Evolutionary conservation across 2,888 invertebrate genomes (phyloP).

Genomic region (Serrognathus titanus): DNA sequence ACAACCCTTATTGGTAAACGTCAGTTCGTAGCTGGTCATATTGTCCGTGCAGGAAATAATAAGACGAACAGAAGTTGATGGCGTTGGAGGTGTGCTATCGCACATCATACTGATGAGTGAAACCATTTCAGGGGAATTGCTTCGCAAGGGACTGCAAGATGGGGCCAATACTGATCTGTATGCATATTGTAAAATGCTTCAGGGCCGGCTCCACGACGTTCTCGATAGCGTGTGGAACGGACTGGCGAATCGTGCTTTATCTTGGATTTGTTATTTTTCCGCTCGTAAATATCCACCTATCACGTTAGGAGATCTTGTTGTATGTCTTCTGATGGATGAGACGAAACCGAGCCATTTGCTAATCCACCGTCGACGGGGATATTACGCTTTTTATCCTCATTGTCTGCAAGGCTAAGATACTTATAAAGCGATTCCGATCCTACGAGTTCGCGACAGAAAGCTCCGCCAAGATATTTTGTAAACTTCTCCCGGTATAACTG

Average conservation of each 20-base stretch:
- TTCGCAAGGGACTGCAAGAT: not conserved
- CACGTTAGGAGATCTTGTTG: conserved; percentile 18
- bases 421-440: conserved; percentile 24
- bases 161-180: conserved; percentile 3
- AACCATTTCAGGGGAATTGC: not conserved
- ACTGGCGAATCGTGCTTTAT: conserved; percentile 24
- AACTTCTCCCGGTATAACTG: conserved; percentile 26
- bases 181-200: not conserved
- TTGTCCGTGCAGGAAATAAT: conserved; percentile 40
- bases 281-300: conserved; percentile 24
- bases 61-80: conserved; percentile 20
- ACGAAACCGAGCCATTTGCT: conserved; percentile 19
- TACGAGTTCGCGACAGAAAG: not conserved
- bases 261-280: conserved; percentile 26
- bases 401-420: conserved; percentile 18
- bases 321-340: conserved; percentile 20
- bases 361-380: conserved; percentile 18
- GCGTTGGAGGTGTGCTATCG: conserved; percentile 6
- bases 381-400: conserved; percentile 16
- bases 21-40: conserved; percentile 19
- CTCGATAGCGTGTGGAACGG: conserved; percentile 2
- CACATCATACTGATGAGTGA: conserved; percentile 6
- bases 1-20: no score
- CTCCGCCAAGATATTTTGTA: conserved; percentile 26
- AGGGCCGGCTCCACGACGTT: not conserved